Evolutionary conservation across 2,888 invertebrate species (phyloP).

Genomic region (Nineta flava): DNA sequence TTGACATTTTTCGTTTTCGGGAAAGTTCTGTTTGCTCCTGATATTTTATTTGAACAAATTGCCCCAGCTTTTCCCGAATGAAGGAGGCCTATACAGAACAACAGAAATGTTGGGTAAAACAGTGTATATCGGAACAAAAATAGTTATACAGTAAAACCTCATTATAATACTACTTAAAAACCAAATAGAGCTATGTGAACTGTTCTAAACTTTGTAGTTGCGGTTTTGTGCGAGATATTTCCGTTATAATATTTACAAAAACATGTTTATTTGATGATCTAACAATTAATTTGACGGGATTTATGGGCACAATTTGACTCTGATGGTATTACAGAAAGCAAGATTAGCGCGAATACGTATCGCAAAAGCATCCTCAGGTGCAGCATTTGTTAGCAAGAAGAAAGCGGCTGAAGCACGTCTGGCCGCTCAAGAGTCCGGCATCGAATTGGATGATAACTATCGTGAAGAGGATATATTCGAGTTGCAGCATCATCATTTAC

Average conservation of each 20-base stretch:
- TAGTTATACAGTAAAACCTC: too few relatives aligned
- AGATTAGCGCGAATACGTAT: conserved; percentile 94
- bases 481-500: conserved; percentile 94
- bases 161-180: too few relatives aligned
- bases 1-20: too few relatives aligned
- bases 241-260: background rate
- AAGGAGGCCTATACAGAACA: too few relatives aligned
- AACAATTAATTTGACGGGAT: background rate
- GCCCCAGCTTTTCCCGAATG: too few relatives aligned
- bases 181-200: background rate
- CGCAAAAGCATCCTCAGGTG: conserved; percentile 97
- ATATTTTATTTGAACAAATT: too few relatives aligned
- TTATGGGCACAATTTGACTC: background rate
- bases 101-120: too few relatives aligned
- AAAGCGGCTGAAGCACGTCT: conserved; percentile 93
- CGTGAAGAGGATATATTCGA: conserved; percentile 96
- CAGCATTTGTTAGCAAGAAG: conserved; percentile 96
- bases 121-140: too few relatives aligned
- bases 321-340: conserved; percentile 72
- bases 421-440: conserved; percentile 83
- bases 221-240: background rate
- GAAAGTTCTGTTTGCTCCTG: too few relatives aligned
- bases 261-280: background rate
- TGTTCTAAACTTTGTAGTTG: background rate
- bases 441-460: conserved; percentile 76